Evolutionary conservation across 1,140 invertebrate genomes (phyloP), one percentile per base, ranked within the genome.

Genomic region (Conopomorpha cramerella): DNA sequence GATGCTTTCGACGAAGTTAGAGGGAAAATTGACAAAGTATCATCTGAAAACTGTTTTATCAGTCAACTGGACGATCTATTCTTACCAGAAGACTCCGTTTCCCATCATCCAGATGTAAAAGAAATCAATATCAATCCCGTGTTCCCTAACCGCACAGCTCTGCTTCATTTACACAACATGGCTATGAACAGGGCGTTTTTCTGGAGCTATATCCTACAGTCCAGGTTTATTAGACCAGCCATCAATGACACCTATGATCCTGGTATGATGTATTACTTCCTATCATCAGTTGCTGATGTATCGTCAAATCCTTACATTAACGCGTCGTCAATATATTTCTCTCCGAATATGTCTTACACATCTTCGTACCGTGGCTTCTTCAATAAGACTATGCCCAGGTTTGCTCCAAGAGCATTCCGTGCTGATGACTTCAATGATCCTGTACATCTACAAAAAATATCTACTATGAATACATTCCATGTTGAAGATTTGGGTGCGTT

Each of bases 241-340:
- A 92, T 92, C 12, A 93, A 93, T 61, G 92, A 95, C 53, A 92
- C 91, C 0, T 92, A 95, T 44, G 95, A 98, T 79, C 95, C 96
- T 1, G 95, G 96, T 36, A 93, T 99, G 86, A 95, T 98, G 92
- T 99, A 99, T 62, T 96, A 97, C 56, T 96, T 97, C 56, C 77
- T 98, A 12, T 96, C 95, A 1, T 89, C 93, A 0, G 90, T 96
- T 0, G 94, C 96, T 1, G 96, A 98, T 74, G 93, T 99, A 0
- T 91, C 95, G 0, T 85, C 94, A 0, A 97, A 96, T 79, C 87
- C 88, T 0, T 87, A 89, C 44, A 89, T 99, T 36, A 99, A 99
- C 77, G 91, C 92, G 31, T 95, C 91, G 60, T 89, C 93, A 0
- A 86, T 98, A 38, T 97, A 97, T 67, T 99, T 97, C 60, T 87